Conservation (phyloP, 2,888 invertebrate genomes). For the Rutpela maculata region DNA sequence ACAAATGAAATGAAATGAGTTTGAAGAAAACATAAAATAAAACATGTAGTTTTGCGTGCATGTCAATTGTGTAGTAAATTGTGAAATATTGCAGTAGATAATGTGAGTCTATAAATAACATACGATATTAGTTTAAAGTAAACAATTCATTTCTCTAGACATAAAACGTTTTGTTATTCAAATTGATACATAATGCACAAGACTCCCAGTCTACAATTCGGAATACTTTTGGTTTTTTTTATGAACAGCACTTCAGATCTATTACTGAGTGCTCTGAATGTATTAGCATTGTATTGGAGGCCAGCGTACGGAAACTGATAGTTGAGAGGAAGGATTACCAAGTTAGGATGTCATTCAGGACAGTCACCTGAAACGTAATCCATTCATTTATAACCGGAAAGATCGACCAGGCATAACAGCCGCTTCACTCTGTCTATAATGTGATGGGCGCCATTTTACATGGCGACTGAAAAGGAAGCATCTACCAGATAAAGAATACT, state of each 20-base stretch:
- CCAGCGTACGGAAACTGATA: not conserved
- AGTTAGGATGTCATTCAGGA: not conserved
- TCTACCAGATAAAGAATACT: too few species aligned
- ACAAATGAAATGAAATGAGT: constrained; percentile 4
- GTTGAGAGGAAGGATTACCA: not conserved
- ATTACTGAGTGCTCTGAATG: not conserved
- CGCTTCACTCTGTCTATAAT: not conserved
- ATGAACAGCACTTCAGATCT: not conserved
- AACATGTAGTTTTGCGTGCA: not conserved
- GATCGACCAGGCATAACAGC: not conserved
- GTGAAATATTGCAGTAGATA: not conserved
- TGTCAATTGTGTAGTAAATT: not conserved
- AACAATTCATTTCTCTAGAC: not conserved
- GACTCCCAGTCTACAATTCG: too few species aligned
- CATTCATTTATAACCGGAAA: not conserved
- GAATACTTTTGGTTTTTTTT: too few species aligned
- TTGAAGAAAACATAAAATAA: not conserved
- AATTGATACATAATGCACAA: not conserved
- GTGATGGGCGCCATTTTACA: too few species aligned
- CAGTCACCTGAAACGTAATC: not conserved
- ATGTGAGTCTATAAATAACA: not conserved
- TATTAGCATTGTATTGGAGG: not conserved
- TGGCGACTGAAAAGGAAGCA: too few species aligned
- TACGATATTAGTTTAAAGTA: not conserved
- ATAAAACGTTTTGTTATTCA: not conserved